Conservation (phyloP, 2,888 invertebrate species). For the Acronicta psi region DNA sequence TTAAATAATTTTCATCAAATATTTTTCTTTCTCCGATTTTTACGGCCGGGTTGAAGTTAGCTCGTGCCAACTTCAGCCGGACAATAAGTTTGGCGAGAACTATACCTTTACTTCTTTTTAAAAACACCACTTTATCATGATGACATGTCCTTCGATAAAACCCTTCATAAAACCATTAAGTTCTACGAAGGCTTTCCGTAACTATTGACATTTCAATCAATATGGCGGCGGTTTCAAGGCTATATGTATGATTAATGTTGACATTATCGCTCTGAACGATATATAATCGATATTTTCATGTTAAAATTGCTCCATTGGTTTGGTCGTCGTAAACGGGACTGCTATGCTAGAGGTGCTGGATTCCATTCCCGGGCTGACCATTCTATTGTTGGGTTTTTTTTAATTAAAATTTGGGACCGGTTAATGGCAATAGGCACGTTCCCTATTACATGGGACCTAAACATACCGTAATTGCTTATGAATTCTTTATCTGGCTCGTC, state of each 20-base stretch:
- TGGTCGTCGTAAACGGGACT: too few relatives aligned
- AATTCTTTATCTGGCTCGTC: too few relatives aligned
- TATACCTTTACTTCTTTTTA: background rate
- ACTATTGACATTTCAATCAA: constrained; percentile 37
- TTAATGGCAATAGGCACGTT: background rate
- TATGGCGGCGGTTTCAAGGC: constrained; percentile 42
- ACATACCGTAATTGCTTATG: too few relatives aligned
- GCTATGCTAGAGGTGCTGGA: too few relatives aligned
- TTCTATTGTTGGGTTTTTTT: too few relatives aligned
- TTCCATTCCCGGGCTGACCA: too few relatives aligned
- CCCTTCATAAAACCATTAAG: constrained; percentile 19
- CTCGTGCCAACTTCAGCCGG: too few relatives aligned
- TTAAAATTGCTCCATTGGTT: constrained; percentile 1
- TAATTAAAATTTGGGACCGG: background rate
- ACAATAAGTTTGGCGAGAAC: background rate
- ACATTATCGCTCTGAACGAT: constrained; percentile 29
- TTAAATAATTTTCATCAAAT: too few relatives aligned
- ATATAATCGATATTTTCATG: constrained; percentile 15
- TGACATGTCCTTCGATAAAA: constrained; percentile 21
- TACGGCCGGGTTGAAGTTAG: too few relatives aligned
- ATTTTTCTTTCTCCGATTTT: too few relatives aligned
- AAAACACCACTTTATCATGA: background rate
- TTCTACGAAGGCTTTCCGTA: constrained; percentile 21
- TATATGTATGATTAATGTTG: constrained; percentile 22
- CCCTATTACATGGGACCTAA: background rate